Conservation (phyloP, 2,797 vertebrate species). For the Microchirus variegatus region DNA sequence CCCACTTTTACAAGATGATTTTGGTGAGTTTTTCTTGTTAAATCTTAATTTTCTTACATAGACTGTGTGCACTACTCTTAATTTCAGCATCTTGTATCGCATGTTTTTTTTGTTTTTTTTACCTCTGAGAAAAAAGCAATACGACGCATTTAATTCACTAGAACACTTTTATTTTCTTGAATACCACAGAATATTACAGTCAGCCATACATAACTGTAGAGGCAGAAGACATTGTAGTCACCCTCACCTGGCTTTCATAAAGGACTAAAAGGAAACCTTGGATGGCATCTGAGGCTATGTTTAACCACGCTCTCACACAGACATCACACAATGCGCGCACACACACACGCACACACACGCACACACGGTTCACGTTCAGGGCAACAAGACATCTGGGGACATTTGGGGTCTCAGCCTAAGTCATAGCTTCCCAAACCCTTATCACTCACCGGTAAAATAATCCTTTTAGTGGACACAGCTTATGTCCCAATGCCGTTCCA, state of each 20-base stretch:
- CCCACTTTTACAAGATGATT: no score
- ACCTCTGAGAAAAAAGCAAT: not conserved
- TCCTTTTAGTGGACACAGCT: not conserved
- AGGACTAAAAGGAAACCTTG: conserved; percentile 47
- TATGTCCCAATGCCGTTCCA: not conserved
- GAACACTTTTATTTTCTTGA: conserved; percentile 79
- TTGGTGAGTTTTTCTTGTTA: no score
- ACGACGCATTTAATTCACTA: conserved; percentile 33
- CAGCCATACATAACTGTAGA: conserved; percentile 71
- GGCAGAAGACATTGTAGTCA: conserved; percentile 69
- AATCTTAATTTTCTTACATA: no score
- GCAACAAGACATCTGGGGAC: not conserved
- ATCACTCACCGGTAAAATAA: no score
- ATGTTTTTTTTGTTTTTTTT: not conserved
- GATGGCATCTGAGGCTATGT: conserved; percentile 59
- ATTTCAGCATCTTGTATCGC: no score
- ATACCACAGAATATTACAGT: conserved; percentile 83
- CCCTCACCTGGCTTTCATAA: conserved; percentile 53
- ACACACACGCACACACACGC: conserved; percentile 2
- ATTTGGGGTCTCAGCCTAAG: no score
- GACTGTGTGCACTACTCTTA: no score
- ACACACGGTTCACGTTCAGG: not conserved
- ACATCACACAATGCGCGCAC: not conserved
- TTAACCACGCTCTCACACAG: conserved; percentile 36
- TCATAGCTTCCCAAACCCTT: no score